A percentile compares a stretch with the other conserved stretches of the same genome.
Evolutionary conservation across 2,888 invertebrate genomes (phyloP).

Genomic region (Aleiodes alternator): DNA sequence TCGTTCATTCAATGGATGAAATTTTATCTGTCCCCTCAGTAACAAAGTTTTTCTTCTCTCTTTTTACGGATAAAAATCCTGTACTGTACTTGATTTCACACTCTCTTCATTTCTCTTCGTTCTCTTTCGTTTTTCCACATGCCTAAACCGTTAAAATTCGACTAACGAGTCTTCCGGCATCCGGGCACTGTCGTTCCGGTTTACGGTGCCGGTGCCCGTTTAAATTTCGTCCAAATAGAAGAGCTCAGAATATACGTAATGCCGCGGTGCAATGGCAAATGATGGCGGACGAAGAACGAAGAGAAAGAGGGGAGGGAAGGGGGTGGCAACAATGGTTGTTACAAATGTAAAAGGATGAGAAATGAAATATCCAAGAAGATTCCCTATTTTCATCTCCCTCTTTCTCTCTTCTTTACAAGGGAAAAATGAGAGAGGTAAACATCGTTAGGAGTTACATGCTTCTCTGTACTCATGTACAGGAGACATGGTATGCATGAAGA

Average conservation of each 20-base stretch:
- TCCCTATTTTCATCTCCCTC: background rate
- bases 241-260: constrained; percentile 5
- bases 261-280: background rate
- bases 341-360: constrained; percentile 9
- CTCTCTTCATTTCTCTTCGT: background rate
- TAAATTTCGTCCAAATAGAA: background rate
- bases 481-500: background rate
- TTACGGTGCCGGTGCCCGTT: background rate
- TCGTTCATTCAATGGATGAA: background rate
- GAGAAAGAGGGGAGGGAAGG: background rate
- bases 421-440: constrained; percentile 1
- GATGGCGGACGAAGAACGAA: too few relatives aligned
- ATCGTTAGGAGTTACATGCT: constrained; percentile 19
- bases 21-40: background rate
- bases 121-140: background rate
- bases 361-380: constrained; percentile 9
- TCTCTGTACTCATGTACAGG: constrained; percentile 1
- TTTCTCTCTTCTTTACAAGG: too few relatives aligned
- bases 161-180: constrained; percentile 38
- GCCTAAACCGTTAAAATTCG: constrained; percentile 25
- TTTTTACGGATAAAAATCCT: background rate
- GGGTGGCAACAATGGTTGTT: background rate
- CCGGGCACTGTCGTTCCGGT: constrained; percentile 15
- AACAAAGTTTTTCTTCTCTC: background rate
- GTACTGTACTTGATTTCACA: background rate